Evolutionary conservation across 2,888 invertebrate genomes (phyloP), one percentile per base, ranked within the genome.

Genomic region (Euzetes globulus): DNA sequence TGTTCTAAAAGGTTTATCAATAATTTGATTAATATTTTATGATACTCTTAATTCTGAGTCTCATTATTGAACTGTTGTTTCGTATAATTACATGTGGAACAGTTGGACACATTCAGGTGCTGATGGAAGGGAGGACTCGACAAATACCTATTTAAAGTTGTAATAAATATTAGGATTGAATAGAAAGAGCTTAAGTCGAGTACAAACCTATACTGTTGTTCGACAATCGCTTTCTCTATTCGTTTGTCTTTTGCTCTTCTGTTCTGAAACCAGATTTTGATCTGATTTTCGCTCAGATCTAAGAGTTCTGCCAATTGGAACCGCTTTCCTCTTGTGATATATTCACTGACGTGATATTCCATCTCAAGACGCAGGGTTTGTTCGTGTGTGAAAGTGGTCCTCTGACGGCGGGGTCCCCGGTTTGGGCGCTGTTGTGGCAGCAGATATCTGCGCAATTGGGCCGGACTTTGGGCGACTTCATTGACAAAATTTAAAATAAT

Each of bases 231-330:
- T 81, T 96, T 96, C 82, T 96, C 95, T 78, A 96, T 93, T 77
- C 96, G 86, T 84, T 96, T 96, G 82, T 96, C 95, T 84, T 96
- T 96, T 29, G 96, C 96, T 79, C 96, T 87, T 77, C 96, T 87
- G 83, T 96, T 96, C 84, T 96, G 96, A 83, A 95, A 96, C 91
- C 91, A 91, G 76, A 92, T 92, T 83, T 92, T 92, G 79, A 92
- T 91, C 84, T 92, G 84, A 87, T 91, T 91, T 82, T 92, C 92
- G 0, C 90, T 89, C 55, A 86, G 80, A 55, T 82, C 81, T 60
- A 92, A 83, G 4, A 87, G 83, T 81, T 89, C 88, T 0, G 92
- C 91, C 77, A 92, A 83, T 82, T 91, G 91, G 81, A 89, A 91
- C 77, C 91, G 84, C 80, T 93, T 85, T 45, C 91, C 90, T 76